Evolutionary conservation across 2,888 invertebrate genomes (phyloP).

Genomic region (Meiosimyza platycephala): DNA sequence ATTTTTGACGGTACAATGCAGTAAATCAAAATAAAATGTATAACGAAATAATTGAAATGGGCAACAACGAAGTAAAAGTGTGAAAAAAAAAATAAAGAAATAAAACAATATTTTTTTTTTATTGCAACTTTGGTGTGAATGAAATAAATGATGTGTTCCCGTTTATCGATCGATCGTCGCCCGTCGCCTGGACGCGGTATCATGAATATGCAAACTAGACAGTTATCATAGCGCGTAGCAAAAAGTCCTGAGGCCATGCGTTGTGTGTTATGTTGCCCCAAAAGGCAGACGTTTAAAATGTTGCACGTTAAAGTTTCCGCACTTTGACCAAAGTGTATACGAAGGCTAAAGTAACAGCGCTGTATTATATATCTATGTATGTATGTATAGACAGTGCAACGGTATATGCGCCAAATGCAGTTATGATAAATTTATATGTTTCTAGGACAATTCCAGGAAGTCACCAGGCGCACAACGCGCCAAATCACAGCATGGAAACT

Average conservation of each 20-base stretch:
- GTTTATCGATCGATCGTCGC: background rate
- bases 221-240: background rate
- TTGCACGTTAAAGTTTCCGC: background rate
- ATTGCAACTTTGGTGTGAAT: conserved; percentile 33
- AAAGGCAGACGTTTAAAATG: background rate
- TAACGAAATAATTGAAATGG: conserved; percentile 15
- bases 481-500: background rate
- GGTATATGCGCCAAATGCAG: conserved; percentile 33
- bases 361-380: background rate
- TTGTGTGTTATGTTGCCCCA: background rate
- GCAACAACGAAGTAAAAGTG: background rate
- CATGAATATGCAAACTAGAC: conserved; percentile 30
- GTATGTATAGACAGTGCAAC: background rate
- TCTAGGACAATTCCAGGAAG: conserved; percentile 27
- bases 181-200: background rate
- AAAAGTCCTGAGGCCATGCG: background rate
- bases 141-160: conserved; percentile 31
- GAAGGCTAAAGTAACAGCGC: background rate
- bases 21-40: conserved; percentile 41
- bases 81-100: conserved; percentile 8
- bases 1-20: conserved; percentile 35
- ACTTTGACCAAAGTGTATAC: background rate
- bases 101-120: background rate
- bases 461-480: background rate
- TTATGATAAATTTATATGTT: conserved; percentile 41